Evolutionary conservation across 2,888 invertebrate species (phyloP), one percentile per base, ranked within the genome.

Genomic region (Prenolepis imparis): DNA sequence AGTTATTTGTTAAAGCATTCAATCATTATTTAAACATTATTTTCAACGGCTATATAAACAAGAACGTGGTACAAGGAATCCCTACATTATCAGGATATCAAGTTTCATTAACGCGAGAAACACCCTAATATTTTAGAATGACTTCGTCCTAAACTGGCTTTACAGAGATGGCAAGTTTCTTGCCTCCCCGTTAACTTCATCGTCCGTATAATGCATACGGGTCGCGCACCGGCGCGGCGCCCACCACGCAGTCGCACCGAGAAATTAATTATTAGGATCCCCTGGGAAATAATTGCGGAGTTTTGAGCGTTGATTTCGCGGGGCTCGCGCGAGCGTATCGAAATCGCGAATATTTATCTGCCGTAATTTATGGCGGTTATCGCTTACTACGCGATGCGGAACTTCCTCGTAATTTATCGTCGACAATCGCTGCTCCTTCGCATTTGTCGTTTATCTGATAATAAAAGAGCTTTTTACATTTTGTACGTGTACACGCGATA

Each of bases 251-350:
- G 44, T 21, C 78, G 72, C 72, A 44, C 24, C 59, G 70, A 72
- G 78, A 80, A 72, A 80, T 80, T 80, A 72, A 80, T 80, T 80
- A 80, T 80, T 80, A 80, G 72, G 36, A 61, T n/a, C 78, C 44
- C 70, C n/a, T 72, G 78, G 78, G 78, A 80, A 80, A 80, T 80
- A 80, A 80, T 80, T 61, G 78, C 70, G 72, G 78, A 72, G 72
- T 80, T 80, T 80, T 80, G 78, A 72, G 72, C 78, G 78, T 80
- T 80, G 78, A 80, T 80, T 80, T 72, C 78, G 78, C 44, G 59
- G 41, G 44, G 57, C 55, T 11, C 72, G 44, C 72, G 59, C 59
- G 24, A 72, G 70, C 44, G 59, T 72, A 80, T 72, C 78, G 78
- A 72, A 80, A 72, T 72, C 78, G 32, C 59, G 70, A 72, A 70